Conservation (phyloP, 2,113 vertebrate genomes). For the Regulus satrapa region DNA sequence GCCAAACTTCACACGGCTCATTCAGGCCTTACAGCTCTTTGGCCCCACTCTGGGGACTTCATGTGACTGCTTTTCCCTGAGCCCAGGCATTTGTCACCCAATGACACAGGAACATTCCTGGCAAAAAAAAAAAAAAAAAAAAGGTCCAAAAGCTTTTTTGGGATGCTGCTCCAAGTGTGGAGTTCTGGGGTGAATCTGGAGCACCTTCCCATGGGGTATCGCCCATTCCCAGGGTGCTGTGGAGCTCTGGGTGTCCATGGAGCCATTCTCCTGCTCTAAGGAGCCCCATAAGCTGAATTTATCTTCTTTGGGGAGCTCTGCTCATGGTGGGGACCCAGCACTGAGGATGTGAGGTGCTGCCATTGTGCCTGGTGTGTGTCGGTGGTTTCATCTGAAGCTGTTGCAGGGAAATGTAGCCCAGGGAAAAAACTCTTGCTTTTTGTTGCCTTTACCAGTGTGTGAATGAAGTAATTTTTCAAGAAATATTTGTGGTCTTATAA, state of each 20-base stretch:
- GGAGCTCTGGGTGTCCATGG: not conserved
- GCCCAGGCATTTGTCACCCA: not conserved
- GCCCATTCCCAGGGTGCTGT: not conserved
- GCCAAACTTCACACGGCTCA: not conserved
- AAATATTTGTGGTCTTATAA: not conserved
- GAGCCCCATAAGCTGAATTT: not conserved
- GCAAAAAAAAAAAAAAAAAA: no score
- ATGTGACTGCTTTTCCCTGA: not conserved
- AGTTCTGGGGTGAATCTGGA: not conserved
- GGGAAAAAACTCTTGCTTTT: not conserved
- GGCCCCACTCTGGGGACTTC: not conserved
- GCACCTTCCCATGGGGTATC: not conserved
- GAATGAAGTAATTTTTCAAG: not conserved
- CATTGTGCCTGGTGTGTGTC: not conserved
- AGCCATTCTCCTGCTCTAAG: not conserved
- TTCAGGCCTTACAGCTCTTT: no score
- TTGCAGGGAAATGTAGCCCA: not conserved
- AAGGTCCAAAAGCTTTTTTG: no score
- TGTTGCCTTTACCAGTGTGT: not conserved
- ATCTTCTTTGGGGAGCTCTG: not conserved
- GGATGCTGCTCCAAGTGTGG: not conserved
- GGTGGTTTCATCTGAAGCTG: not conserved
- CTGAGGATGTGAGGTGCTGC: not conserved
- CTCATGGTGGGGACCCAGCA: rapidly evolving
- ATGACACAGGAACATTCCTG: not conserved